Base-by-base conservation (phyloP, 30 jellyfish, hydroid and myxozoan species). In the Phacellophora camtschatica region DNA sequence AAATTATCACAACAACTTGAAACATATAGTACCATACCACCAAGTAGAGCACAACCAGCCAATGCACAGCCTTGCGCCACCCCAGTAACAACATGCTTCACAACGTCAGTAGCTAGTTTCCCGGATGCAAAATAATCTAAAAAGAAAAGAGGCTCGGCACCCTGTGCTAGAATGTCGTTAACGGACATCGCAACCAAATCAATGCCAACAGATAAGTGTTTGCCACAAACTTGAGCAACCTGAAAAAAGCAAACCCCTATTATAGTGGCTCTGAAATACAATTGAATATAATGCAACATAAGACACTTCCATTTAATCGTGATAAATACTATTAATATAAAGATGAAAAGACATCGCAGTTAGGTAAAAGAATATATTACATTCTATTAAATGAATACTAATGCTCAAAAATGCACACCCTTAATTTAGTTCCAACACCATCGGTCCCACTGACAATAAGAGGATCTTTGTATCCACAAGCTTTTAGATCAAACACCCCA, bases 121-220 rank as follows among this genome's bases (percentile, higher is more conserved):
- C 98, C 96, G 43, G 93, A 85, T 22, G 98, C 98, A 80, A 85
- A 79, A 67, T 92, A 92, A 57, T 92, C 98, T 24, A 92, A 75
- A 49, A 92, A 92, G 63, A 85, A 92, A 56, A 92, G 74, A 16
- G 98, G 98, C 59, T 92, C 98, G 2, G 98, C 98, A 2, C 98
- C 98, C 64, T 85, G 96, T 27, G 98, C 95, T 0, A 92, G 81
- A 5, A 92, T 81, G 66, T 92, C 98, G 64, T 92, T 92, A 4
- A 92, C 98, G 34, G 97, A 92, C 98, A 92, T 92, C 31, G 98
- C 98, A 1, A 92, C 98, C 65, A 92, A 82, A 58, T 92, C 98
- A 22, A 92, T 80, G 16, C 98, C 98, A 71, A 92, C 95, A 1
- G 96, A 55, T 19, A 84, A 55, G 68, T 92, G 98, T 25, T 74